These are phyloP conservation scores for Hippoglossus hippoglossus DNA, from an alignment of 2,797 vertebrate species.

Conservation along the genomic window DNA sequence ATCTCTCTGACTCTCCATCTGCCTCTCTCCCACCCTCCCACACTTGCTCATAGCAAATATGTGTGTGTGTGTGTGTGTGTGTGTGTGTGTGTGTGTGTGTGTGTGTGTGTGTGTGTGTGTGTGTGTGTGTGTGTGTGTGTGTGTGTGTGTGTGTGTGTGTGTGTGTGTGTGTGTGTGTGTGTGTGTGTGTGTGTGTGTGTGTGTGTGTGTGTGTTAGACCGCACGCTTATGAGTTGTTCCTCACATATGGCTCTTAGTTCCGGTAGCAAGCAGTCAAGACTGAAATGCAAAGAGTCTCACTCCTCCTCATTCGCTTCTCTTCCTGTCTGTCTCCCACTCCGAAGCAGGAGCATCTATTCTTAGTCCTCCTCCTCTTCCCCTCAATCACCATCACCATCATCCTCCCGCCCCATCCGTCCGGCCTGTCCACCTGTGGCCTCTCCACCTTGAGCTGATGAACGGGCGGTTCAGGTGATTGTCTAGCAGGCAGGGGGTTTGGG, in stretches of 20 bases:
- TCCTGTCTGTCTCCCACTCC: conserved; percentile 36
- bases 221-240: conserved; percentile 19
- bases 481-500: conserved; percentile 28
- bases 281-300: conserved; percentile 26
- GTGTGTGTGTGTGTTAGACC: background rate
- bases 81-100: background rate
- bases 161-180: background rate
- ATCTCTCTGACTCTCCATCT: conserved; percentile 59
- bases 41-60: conserved; percentile 17
- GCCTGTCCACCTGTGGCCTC: conserved; percentile 46
- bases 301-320: conserved; percentile 34
- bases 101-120: background rate
- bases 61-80: background rate
- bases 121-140: background rate
- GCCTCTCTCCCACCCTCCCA: conserved; percentile 36
- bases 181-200: background rate
- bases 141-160: background rate
- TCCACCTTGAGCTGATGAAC: conserved; percentile 39
- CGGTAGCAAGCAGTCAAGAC: conserved; percentile 31
- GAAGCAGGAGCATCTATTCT: conserved; percentile 64
- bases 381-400: conserved; percentile 34
- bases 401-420: background rate
- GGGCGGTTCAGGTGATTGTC: conserved; percentile 39
- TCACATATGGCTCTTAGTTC: conserved; percentile 67
- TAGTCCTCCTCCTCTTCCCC: conserved; percentile 45